Evolutionary conservation across 2,888 invertebrate species (phyloP).

Genomic region (Timandra comae): DNA sequence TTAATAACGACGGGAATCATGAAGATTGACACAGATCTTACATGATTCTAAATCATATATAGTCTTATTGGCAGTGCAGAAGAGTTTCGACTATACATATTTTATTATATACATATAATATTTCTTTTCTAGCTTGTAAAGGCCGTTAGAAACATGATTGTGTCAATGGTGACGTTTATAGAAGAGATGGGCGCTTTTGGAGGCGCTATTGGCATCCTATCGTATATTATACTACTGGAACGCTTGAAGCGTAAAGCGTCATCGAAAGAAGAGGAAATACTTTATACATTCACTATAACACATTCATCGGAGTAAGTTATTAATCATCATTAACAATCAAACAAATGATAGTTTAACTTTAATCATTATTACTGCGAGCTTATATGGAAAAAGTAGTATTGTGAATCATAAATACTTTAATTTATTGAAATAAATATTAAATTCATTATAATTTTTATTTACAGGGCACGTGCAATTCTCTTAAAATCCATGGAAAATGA

Average conservation of each 20-base stretch:
- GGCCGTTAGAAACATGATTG: slow-evolving; percentile 61
- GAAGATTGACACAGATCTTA: too few species aligned
- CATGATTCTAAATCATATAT: too few species aligned
- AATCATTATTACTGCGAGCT: too few species aligned
- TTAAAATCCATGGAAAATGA: slow-evolving; percentile 61
- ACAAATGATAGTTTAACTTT: background rate
- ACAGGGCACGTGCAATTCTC: slow-evolving; percentile 70
- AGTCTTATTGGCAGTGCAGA: too few species aligned
- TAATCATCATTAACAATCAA: too few species aligned
- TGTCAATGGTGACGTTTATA: slow-evolving; percentile 67
- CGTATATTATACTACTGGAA: slow-evolving; percentile 79
- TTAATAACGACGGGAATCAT: too few species aligned
- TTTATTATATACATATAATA: background rate
- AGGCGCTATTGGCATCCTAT: slow-evolving; percentile 75
- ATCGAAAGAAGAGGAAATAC: slow-evolving; percentile 44
- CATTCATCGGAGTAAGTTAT: slow-evolving; percentile 36
- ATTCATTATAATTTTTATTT: slow-evolving; percentile 11
- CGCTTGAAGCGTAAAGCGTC: slow-evolving; percentile 68
- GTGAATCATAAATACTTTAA: too few species aligned
- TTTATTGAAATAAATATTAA: too few species aligned
- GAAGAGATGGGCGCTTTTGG: slow-evolving; percentile 76
- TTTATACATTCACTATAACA: slow-evolving; percentile 42
- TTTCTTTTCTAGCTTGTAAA: slow-evolving; percentile 52
- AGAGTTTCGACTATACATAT: background rate
- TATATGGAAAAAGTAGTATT: too few species aligned